Percentiles rank a stretch among this genome's conserved stretches.
Evolutionary conservation across 2,888 invertebrate species (phyloP).

Genomic region (Andrena haemorrhoa): DNA sequence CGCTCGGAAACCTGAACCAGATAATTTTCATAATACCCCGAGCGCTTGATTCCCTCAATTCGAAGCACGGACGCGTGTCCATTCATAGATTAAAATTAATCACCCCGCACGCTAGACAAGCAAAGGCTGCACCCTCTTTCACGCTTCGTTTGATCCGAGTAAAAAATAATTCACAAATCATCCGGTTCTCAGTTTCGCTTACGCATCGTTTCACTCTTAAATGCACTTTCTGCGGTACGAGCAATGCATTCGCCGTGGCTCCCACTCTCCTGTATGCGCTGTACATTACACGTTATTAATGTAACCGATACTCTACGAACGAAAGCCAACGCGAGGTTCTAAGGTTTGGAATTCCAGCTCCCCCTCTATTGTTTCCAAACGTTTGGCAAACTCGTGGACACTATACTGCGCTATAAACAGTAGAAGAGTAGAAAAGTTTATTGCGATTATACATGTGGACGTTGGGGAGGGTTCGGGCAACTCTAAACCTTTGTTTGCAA

Average conservation of each 20-base stretch:
- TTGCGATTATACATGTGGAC: slow-evolving; percentile 37
- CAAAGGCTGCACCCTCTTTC: neutral
- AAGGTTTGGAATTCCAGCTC: slow-evolving; percentile 2
- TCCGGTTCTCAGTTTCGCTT: neutral
- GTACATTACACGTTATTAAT: slow-evolving; percentile 1
- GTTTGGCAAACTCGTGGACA: slow-evolving; percentile 36
- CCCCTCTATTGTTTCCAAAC: slow-evolving; percentile 11
- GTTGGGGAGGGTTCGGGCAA: slow-evolving; percentile 30
- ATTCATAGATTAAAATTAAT: slow-evolving; percentile 12
- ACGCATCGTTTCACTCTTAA: neutral
- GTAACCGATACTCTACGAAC: slow-evolving; percentile 9
- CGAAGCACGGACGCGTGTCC: neutral
- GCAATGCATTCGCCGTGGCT: neutral
- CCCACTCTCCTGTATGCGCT: neutral
- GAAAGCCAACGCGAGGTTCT: slow-evolving; percentile 6
- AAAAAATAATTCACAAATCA: slow-evolving; percentile 15
- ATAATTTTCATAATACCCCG: neutral
- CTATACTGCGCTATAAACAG: slow-evolving; percentile 58
- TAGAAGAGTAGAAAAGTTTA: slow-evolving; percentile 71
- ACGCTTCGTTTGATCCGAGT: neutral
- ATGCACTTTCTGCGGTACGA: neutral
- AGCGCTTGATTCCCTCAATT: neutral
- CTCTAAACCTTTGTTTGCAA: slow-evolving; percentile 43
- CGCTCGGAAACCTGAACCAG: neutral
- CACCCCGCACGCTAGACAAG: slow-evolving; percentile 11